A percentile compares a stretch with the other conserved stretches of the same genome.
Evolutionary conservation across 1,140 invertebrate species (phyloP).

Genomic region (Chrysopa pallens): DNA sequence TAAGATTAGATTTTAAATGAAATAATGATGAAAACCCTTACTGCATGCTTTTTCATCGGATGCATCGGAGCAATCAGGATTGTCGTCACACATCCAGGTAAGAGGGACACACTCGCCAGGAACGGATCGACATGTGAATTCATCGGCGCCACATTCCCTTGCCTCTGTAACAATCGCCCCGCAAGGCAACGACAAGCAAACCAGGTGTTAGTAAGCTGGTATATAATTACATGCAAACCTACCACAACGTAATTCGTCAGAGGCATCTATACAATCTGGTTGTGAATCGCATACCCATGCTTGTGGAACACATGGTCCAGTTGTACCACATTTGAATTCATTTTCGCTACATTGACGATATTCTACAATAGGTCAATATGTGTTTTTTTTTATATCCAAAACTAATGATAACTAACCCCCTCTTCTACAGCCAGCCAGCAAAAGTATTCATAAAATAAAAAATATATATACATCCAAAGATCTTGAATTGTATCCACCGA

Average conservation of each 20-base stretch:
- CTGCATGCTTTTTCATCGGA: slow-evolving; percentile 75
- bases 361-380: neutral
- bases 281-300: slow-evolving; percentile 62
- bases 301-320: slow-evolving; percentile 66
- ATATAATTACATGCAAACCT: slow-evolving; percentile 3
- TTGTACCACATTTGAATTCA: slow-evolving; percentile 46
- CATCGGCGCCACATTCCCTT: slow-evolving; percentile 65
- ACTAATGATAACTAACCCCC: no score
- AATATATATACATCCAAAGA: no score
- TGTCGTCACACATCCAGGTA: slow-evolving; percentile 83
- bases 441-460: no score
- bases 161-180: slow-evolving; percentile 35
- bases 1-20: no score
- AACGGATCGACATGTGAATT: slow-evolving; percentile 64
- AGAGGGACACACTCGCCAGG: slow-evolving; percentile 72
- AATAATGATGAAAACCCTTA: slow-evolving; percentile 31
- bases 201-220: neutral
- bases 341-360: neutral
- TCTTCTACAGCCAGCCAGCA: no score
- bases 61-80: slow-evolving; percentile 69
- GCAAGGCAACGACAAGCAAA: slow-evolving; percentile 2
- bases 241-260: slow-evolving; percentile 37
- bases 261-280: slow-evolving; percentile 61
- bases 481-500: no score
- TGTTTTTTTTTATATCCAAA: no score